Evolutionary conservation across 2,888 invertebrate species (phyloP), one percentile per base, ranked within the genome.

Genomic region (Drosophila pseudotakahashii): DNA sequence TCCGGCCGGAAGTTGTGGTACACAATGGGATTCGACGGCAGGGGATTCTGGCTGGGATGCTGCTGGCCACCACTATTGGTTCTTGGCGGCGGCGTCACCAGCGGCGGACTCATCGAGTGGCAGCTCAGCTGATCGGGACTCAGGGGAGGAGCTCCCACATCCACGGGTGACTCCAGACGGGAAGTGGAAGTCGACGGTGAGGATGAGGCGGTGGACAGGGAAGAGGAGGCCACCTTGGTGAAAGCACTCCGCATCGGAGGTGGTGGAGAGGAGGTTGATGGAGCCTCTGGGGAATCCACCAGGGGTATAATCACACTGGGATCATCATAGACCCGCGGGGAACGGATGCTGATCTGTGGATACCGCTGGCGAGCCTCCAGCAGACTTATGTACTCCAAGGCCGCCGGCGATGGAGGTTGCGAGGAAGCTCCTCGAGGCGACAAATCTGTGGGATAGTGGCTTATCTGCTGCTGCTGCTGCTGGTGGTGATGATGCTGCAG

Each of bases 101-200:
- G 93, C 0, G 95, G 95, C 2, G 96, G 96, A 89, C 96, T 97
- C 69, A 96, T 93, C 41, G 96, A 96, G 85, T 96, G 96, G 79
- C 96, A 96, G 72, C 95, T 94, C 50, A 96, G 92, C 78, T 95
- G 95, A 81, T 96, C 96, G 0, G 96, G 96, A 74, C 96, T 96
- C 19, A 96, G 93, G 0, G 96, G 96, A 1, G 96, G 94, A 19
- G 95, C 94, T 0, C 96, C 95, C 9, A 95, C 94, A 76, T 91
- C 91, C 75, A 95, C 79, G 39, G 94, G 92, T 10, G 90, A 91
- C 59, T 90, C 90, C 50, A 80, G 89, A 57, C 69, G 92, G 36
- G 81, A 85, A 3, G 81, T 78, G 13, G 26, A 26, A 0, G 77
- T 77, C 32, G 84, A 84, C 0, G 85, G 80, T 6, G 83, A 87